A percentile compares a stretch with the other conserved stretches of the same genome.
Conservation (phyloP, 2,113 vertebrate species). For the Tangachromis dhanisi region DNA sequence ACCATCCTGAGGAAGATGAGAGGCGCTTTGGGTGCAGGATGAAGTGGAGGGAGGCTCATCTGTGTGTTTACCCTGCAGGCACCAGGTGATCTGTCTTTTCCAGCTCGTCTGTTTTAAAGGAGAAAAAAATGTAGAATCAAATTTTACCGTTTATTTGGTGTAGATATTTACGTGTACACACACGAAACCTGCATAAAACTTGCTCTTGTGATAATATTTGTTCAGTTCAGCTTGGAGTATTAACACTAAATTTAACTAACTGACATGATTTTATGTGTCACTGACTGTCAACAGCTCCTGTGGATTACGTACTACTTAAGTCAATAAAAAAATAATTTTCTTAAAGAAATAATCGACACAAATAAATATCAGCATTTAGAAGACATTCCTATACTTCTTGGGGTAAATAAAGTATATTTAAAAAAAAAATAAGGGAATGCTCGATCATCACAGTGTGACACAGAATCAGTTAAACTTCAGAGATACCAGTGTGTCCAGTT, state of each 20-base stretch:
- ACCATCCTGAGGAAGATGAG: slow-evolving; percentile 3
- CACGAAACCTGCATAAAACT: neutral
- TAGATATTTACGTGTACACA: neutral
- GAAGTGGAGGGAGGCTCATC: neutral
- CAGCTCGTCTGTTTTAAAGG: neutral
- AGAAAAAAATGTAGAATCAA: neutral
- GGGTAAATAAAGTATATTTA: neutral
- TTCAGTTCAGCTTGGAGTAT: neutral
- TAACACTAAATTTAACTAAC: neutral
- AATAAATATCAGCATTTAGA: neutral
- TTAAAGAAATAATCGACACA: neutral
- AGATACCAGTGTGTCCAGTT: neutral
- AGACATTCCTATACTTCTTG: neutral
- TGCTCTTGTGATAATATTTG: neutral
- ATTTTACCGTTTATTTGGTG: neutral
- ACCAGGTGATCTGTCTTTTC: neutral
- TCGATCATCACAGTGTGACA: neutral
- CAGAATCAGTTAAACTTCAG: neutral
- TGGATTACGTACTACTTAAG: neutral
- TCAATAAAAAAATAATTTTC: accelerated
- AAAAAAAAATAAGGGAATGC: neutral
- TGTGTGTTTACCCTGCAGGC: neutral
- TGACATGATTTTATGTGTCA: neutral
- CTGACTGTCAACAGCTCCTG: neutral
- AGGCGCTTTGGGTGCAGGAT: neutral